phyloP scores from a whole-genome alignment of 2,888 invertebrate species.

The Meta bourneti region DNA sequence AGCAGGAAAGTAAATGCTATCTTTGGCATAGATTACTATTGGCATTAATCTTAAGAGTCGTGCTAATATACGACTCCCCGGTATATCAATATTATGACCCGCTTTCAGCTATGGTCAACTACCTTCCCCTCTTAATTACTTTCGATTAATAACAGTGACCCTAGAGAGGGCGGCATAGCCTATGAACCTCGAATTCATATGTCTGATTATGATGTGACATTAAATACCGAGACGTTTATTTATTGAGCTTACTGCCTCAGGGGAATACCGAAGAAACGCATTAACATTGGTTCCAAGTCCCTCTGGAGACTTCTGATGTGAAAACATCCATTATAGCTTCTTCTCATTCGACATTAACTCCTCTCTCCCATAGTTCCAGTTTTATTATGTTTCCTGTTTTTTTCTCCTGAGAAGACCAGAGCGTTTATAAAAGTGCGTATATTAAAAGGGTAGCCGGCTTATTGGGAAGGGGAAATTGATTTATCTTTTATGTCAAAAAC shows the following conservation, averaged over 20 bases:
- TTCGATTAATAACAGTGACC: slow-evolving; percentile 40
- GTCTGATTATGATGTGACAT: slow-evolving; percentile 58
- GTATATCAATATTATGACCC: slow-evolving; percentile 24
- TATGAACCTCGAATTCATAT: slow-evolving; percentile 27
- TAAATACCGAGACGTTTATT: slow-evolving; percentile 40
- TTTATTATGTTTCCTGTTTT: slow-evolving; percentile 3
- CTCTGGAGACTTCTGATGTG: slow-evolving; percentile 25
- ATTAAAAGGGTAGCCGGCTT: neutral
- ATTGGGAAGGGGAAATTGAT: slow-evolving; percentile 14
- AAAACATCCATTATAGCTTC: slow-evolving; percentile 51
- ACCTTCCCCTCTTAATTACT: slow-evolving; percentile 17
- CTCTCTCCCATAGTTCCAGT: neutral
- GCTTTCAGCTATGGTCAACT: slow-evolving; percentile 17
- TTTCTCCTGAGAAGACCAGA: slow-evolving; percentile 1
- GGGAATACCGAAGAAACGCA: slow-evolving; percentile 36
- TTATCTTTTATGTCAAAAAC: slow-evolving; percentile 29
- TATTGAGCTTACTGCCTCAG: slow-evolving; percentile 16
- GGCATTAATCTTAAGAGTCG: slow-evolving; percentile 7
- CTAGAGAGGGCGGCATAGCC: neutral
- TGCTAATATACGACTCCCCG: slow-evolving; percentile 35
- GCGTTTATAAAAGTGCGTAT: slow-evolving; percentile 23
- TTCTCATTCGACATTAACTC: slow-evolving; percentile 48
- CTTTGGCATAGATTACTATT: slow-evolving; percentile 17
- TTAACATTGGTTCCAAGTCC: slow-evolving; percentile 14
- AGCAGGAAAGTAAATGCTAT: neutral